Base-by-base conservation (phyloP, 2,113 vertebrate species). In the Rutilus rutilus region DNA sequence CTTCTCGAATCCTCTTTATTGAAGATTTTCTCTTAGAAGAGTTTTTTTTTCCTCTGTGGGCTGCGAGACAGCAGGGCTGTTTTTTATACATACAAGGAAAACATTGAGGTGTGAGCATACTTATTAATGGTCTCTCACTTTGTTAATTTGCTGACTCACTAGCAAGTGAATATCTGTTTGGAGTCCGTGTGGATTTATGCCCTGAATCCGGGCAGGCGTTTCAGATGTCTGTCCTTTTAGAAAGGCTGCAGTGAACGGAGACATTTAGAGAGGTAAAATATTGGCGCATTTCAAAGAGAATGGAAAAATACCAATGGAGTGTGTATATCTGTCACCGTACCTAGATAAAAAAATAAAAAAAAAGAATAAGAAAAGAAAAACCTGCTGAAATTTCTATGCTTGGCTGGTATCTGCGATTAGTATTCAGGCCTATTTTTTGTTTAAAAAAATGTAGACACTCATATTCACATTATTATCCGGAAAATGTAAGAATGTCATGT, bases 61-160 rank as follows among this genome's bases (percentile, higher is more conserved):
- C 36, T 60, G 62, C 12, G 25, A 42, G 42, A 42, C 42, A 42
- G 42, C 11, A n/a, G 15, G 47, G 36, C n/a, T 15, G 42, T 33
- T 60, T 78, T 33, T 64, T 50, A 52, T 67, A 52, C 23, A 15
- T 57, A n/a, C 15, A 7, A 76, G 14, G 71, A 23, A 71, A 50
- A 57, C 36, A 57, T 6, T 5, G 83, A 65, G 73, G 71, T 78
- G 73, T 19, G 59, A 67, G 75, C 21, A 52, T 15, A 67, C 21
- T 69, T 79, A 71, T 85, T 59, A 85, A 50, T n/a, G 45, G 33
- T 54, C 62, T 85, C 60, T 42, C 62, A 14, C 27, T 67, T 65
- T 33, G 62, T 78, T 78, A 12, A 78, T 85, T 78, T 78, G 62
- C 76, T 79, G 64, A 67, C 47, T 85, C 27, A 54, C 47, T 54